A percentile compares a stretch with the other conserved stretches of the same genome.
Evolutionary conservation across 30 jellyfish, hydroid and myxozoan genomes (phyloP).

Genomic region (Aurelia sp.): DNA sequence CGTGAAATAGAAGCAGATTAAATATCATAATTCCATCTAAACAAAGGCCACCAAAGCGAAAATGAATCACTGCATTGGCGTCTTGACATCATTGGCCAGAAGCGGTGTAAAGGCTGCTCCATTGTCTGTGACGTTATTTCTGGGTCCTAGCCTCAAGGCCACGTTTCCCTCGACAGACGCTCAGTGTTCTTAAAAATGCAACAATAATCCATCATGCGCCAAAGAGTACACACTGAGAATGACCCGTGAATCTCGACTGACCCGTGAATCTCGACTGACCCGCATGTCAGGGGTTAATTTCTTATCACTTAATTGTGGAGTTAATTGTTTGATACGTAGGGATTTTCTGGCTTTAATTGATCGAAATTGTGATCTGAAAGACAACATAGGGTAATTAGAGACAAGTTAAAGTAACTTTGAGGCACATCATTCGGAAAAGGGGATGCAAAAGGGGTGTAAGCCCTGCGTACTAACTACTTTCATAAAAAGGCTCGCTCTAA

Average conservation of each 20-base stretch:
- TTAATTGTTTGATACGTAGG: conserved; percentile 34
- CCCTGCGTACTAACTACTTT: no score
- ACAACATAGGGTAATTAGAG: conserved; percentile 16
- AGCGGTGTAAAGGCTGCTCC: conserved; percentile 11
- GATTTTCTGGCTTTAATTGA: conserved; percentile 4
- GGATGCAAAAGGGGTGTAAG: no score
- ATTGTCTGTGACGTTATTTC: no score
- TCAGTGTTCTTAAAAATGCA: conserved; percentile 28
- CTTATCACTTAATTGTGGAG: conserved; percentile 69
- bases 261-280: conserved; percentile 45
- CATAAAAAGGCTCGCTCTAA: no score
- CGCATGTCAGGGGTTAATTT: conserved; percentile 79
- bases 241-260: conserved; percentile 19
- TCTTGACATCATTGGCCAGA: conserved; percentile 24
- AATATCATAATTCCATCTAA: no score
- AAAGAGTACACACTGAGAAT: conserved; percentile 45
- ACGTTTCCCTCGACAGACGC: conserved; percentile 53
- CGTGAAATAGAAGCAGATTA: no score
- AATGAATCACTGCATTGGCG: conserved; percentile 24
- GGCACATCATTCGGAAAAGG: no score
- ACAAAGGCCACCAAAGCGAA: no score
- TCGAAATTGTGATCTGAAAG: conserved; percentile 19
- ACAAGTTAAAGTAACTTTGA: no score
- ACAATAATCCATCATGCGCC: conserved; percentile 63
- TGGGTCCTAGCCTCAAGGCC: conserved; percentile 49